Base-by-base conservation (phyloP, 2,113 vertebrate genomes). In the Eira barbara region DNA sequence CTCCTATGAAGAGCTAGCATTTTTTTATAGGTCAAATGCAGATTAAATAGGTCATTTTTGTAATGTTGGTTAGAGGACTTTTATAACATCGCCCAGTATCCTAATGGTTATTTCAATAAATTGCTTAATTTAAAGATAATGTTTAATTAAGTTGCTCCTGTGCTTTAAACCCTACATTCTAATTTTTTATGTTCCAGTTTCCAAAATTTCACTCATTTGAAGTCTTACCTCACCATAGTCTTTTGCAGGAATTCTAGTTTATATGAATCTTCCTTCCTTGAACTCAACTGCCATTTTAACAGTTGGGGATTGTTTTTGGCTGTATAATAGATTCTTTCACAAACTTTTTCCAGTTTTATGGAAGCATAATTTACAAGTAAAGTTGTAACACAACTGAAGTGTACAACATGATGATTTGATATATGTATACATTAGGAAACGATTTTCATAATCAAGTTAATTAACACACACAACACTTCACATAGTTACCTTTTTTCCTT, bases 71-170 rank as follows among this genome's bases (percentile, higher is more conserved):
- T 95, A 91, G 57, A 88, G 13, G 15, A 65, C 52, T 65, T 94
- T 65, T 49, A 49, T 79, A 94, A 42, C 25, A 93, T 39, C 10
- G 21, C n/a, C 52, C 42, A 57, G 61, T 17, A 95, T 76, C n/a
- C 6, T 84, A 88, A 57, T 57, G 1, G 7, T 88, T 95, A 79
- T 88, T 87, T 73, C 21, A 87, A 81, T 65, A 36, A 83, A 69
- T 65, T 79, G 36, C 17, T 83, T 94, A 63, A 82, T 63, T 92
- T 96, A 93, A 93, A 87, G 49, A 91, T 83, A 39, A 55, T 57
- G 4, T 31, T 91, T 87, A 57, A 71, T 92, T 91, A 91, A 36
- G 27, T 20, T 65, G 29, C 15, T 91, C 14, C 12, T 74, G 27
- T 36, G 14, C 18, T 91, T 79, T 85, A 81, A 81, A 80, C 12